Evolutionary conservation across 2,888 invertebrate genomes (phyloP), one percentile per base, ranked within the genome.

Genomic region (Lasioglossum leucozonium): DNA sequence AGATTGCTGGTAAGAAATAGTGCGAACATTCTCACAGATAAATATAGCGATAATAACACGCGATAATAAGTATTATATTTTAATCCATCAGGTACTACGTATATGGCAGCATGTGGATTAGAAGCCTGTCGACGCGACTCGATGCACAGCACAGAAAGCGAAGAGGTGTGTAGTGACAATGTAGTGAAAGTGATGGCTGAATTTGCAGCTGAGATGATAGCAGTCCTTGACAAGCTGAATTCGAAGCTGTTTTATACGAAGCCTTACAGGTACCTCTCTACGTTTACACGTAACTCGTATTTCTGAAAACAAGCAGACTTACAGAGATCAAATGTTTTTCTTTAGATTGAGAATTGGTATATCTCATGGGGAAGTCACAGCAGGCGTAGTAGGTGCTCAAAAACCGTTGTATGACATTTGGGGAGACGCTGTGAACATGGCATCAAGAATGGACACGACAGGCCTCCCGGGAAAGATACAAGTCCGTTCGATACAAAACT

Each of bases 391-490:
- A 4, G 99, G 99, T 0, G 98, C 98, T 0, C 97, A 98, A 85
- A 99, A 99, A 93, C 99, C 99, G 0, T 96, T 99, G 72, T 99
- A 99, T 94, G 99, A 99, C 94, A 98, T 99, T 92, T 99, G 99
- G 99, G 99, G 99, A 0, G 98, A 99, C 95, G 98, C 99, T 0
- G 99, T 99, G 0, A 99, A 99, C 95, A 98, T 99, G 96, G 99
- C 99, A 4, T 98, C 99, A 0, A 96, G 99, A 92, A 99, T 99
- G 99, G 99, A 99, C 93, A 98, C 98, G 0, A 98, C 98, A 1
- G 99, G 99, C 11, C 96, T 97, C 87, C 96, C 97, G 2, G 97
- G 98, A 67, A 96, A 96, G 94, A 98, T 98, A 91, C 98, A 98
- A 95, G 97, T 97, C 85, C 69, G 71, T 47, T 42, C 37, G 11